Base-by-base conservation (phyloP, 2,113 vertebrate genomes). In the Corydoras sp. region DNA sequence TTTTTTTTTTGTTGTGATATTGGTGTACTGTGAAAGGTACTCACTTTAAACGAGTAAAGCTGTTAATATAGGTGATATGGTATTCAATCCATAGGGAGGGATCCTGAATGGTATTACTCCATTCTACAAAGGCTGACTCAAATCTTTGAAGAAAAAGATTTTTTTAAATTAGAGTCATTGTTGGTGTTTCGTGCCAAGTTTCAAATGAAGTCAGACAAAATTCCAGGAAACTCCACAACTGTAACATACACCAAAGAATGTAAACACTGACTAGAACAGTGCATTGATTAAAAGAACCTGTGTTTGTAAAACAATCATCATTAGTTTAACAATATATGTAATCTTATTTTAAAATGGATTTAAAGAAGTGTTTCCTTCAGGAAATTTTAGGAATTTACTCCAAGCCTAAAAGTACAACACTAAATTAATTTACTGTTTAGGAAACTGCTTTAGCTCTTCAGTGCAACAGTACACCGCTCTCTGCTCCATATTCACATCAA, bases 41-140 rank as follows among this genome's bases (percentile, higher is more conserved):
- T 83, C 85, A 91, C 90, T 83, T 85, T 68, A 91, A 80, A 18
- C 72, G 50, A 1, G 56, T 54, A 79, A 90, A 88, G 75, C 82
- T 82, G 85, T 91, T 91, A 77, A 91, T 87, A 79, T 90, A 90
- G 0, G 85, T 75, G 2, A 88, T 83, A 0, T 73, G 74, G 75
- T 89, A 89, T 13, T 80, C 35, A 0, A 60, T 59, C 84, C 83
- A 84, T 0, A 84, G 78, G 5, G 67, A 67, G 29, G 73, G 31
- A 35, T 79, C 69, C 0, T 29, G 2, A 3, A 62, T 14, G 48
- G 18, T 6, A 29, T 24, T 51, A 78, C 84, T 87, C 43, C 63
- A 72, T 9, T 29, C n/a, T 0, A 15, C 43, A 65, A 86, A 86
- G 10, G 65, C 80, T 0, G 3, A 2, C 62, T 88, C 81, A 50